Evolutionary conservation across 1,140 invertebrate genomes (phyloP).

Genomic region (Pararge aegeria): DNA sequence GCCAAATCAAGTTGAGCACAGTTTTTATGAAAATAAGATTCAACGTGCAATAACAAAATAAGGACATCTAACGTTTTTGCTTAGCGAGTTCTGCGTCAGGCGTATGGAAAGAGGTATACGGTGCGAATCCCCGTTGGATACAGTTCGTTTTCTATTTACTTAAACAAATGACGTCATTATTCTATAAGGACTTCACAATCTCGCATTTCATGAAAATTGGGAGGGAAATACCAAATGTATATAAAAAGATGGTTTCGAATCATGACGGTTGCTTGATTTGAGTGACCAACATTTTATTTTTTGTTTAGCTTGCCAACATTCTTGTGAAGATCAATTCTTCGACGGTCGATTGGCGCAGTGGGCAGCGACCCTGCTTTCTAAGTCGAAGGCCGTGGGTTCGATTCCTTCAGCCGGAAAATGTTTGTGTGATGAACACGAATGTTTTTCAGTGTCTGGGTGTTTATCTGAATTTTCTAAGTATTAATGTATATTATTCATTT

Average conservation of each 20-base stretch:
- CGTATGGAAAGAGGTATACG: slow-evolving; percentile 69
- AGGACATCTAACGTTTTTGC: slow-evolving; percentile 18
- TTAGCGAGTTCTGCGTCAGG: slow-evolving; percentile 35
- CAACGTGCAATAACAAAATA: neutral
- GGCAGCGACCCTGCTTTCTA: too few relatives aligned
- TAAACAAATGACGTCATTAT: slow-evolving; percentile 73
- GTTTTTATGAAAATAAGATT: slow-evolving; percentile 5
- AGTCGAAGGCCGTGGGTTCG: too few relatives aligned
- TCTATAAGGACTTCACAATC: slow-evolving; percentile 55
- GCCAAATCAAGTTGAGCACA: slow-evolving; percentile 16
- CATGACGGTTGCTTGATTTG: too few relatives aligned
- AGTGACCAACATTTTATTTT: too few relatives aligned
- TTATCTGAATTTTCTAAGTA: too few relatives aligned
- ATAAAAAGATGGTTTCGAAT: slow-evolving; percentile 4
- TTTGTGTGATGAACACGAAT: too few relatives aligned
- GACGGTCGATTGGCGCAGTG: too few relatives aligned
- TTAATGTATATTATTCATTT: too few relatives aligned
- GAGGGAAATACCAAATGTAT: slow-evolving; percentile 10
- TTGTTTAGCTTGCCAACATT: too few relatives aligned
- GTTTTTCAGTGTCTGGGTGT: too few relatives aligned
- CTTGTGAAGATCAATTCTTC: too few relatives aligned
- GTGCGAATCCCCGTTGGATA: slow-evolving; percentile 64
- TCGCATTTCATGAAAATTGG: slow-evolving; percentile 15
- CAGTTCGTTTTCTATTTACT: slow-evolving; percentile 72
- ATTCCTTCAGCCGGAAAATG: too few relatives aligned